Evolutionary conservation across 2,113 vertebrate genomes (phyloP).

Genomic region (Otis tarda): DNA sequence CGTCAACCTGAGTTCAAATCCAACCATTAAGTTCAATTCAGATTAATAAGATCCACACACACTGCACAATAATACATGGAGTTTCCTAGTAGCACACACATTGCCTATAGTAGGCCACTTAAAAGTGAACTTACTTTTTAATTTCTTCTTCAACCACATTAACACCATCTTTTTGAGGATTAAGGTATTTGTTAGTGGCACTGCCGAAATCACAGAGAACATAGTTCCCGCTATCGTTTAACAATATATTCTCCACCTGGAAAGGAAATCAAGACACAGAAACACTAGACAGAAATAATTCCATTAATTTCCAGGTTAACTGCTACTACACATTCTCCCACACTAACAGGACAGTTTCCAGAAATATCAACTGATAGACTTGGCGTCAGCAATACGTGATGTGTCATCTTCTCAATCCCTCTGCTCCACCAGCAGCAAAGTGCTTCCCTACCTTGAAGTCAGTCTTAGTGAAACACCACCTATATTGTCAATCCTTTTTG

Average conservation of each 20-base stretch:
- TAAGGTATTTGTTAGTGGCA: conserved; percentile 90
- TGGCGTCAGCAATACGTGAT: background rate
- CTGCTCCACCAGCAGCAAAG: background rate
- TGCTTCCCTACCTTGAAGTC: background rate
- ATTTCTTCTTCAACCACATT: conserved; percentile 96
- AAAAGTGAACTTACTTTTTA: conserved; percentile 84
- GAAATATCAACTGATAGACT: rapidly evolving
- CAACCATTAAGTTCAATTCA: background rate
- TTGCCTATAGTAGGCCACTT: background rate
- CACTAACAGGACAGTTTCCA: rapidly evolving
- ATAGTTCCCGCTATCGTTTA: conserved; percentile 92
- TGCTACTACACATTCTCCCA: rapidly evolving
- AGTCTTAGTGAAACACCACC: background rate
- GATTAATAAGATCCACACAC: rapidly evolving
- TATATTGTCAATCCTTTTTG: background rate
- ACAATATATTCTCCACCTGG: conserved; percentile 95
- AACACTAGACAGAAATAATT: background rate
- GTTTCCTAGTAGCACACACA: background rate
- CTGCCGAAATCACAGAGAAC: conserved; percentile 98
- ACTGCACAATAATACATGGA: rapidly evolving
- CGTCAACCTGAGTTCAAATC: background rate
- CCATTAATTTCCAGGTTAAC: background rate
- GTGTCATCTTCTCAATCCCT: background rate
- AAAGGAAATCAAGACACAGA: conserved; percentile 34
- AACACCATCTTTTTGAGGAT: conserved; percentile 92